These are phyloP conservation scores for Enteromius anoplus DNA, from an alignment of 2,797 vertebrate species.

Conservation along the genomic window DNA sequence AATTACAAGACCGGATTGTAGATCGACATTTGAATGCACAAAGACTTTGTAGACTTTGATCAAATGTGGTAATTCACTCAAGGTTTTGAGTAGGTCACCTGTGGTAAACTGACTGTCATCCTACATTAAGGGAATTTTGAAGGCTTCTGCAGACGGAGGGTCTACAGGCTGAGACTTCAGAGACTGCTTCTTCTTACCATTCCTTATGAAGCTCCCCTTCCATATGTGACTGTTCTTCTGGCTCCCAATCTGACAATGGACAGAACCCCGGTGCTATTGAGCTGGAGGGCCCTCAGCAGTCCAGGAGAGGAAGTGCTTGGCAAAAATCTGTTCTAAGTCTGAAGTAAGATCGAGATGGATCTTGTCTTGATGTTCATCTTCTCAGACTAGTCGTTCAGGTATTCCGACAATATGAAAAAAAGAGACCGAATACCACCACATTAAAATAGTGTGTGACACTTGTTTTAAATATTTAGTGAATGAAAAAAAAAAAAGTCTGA, in stretches of 20 bases:
- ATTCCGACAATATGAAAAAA: slow-evolving; percentile 67
- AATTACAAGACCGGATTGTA: slow-evolving; percentile 37
- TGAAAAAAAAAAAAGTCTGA: slow-evolving; percentile 73
- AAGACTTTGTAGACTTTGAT: slow-evolving; percentile 39
- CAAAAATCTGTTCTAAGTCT: slow-evolving; percentile 56
- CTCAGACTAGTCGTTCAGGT: slow-evolving; percentile 70
- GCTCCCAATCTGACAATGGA: slow-evolving; percentile 60
- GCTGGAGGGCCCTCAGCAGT: slow-evolving; percentile 72
- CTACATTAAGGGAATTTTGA: slow-evolving; percentile 22
- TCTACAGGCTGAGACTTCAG: slow-evolving; percentile 31
- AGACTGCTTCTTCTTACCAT: slow-evolving; percentile 50
- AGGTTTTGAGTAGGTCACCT: slow-evolving; percentile 18
- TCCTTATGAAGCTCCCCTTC: slow-evolving; percentile 34
- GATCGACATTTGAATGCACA: slow-evolving; percentile 30
- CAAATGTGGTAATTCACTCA: slow-evolving; percentile 38
- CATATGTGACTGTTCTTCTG: slow-evolving; percentile 58
- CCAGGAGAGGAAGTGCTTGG: slow-evolving; percentile 55
- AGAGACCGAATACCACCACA: slow-evolving; percentile 68
- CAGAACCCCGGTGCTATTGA: slow-evolving; percentile 73
- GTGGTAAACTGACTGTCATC: slow-evolving; percentile 20
- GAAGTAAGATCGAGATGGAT: slow-evolving; percentile 40
- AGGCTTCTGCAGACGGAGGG: slow-evolving; percentile 27
- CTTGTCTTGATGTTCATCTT: slow-evolving; percentile 41
- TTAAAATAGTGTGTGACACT: slow-evolving; percentile 77
- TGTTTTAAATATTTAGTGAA: slow-evolving; percentile 84